Evolutionary conservation across 2,797 vertebrate genomes (phyloP).

Genomic region (Anguilla megastoma): DNA sequence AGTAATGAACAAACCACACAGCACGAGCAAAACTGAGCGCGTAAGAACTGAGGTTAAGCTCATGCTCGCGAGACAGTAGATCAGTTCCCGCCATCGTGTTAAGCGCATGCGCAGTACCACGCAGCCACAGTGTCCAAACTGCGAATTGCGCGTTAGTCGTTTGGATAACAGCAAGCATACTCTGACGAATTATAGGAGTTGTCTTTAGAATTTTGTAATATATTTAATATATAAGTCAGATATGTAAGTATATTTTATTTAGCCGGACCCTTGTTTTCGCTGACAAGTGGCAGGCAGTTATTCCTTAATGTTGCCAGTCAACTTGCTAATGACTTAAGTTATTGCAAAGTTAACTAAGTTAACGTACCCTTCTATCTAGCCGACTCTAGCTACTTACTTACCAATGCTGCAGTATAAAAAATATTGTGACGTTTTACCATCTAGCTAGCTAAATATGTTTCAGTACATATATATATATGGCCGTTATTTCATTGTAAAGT

Average conservation of each 20-base stretch:
- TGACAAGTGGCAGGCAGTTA: neutral
- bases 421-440: no score
- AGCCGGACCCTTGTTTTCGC: neutral
- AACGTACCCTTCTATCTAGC: neutral
- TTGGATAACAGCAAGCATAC: neutral
- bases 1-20: no score
- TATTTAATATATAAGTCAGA: neutral
- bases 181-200: neutral
- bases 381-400: neutral
- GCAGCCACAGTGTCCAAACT: neutral
- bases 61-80: neutral
- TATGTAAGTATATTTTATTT: neutral
- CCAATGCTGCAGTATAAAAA: no score
- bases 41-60: neutral
- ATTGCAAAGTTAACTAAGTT: no score
- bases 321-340: no score
- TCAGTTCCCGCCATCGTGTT: constrained; percentile 1
- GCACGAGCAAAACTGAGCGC: no score
- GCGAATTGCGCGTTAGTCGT: neutral
- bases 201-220: neutral
- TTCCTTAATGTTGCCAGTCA: neutral
- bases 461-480: neutral
- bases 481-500: no score
- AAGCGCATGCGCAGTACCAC: neutral
- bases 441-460: no score